phyloP scores from a whole-genome alignment of 2,797 vertebrate species.

The Anguilla anguilla region DNA sequence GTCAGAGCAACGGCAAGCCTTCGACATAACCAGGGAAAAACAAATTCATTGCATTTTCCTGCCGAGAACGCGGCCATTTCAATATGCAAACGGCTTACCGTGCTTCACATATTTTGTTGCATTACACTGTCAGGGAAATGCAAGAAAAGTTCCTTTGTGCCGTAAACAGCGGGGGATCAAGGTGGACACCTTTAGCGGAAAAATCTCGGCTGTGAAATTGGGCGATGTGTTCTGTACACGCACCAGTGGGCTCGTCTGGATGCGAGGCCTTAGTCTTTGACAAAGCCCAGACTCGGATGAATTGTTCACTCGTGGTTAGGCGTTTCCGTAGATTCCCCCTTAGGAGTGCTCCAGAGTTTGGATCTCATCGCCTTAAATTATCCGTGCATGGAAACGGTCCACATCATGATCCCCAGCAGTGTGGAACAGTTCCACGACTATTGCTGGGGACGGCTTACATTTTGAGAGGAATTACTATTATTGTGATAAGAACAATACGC shows the following conservation, averaged over 20 bases:
- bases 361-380: neutral
- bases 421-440: neutral
- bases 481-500: neutral
- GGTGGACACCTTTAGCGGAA: neutral
- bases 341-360: neutral
- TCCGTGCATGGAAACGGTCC: neutral
- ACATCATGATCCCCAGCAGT: neutral
- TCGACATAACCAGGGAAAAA: neutral
- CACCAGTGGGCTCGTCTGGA: neutral
- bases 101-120: constrained; percentile 11
- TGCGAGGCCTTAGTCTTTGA: neutral
- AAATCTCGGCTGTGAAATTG: neutral
- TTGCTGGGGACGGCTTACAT: neutral
- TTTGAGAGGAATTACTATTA: neutral
- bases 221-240: neutral
- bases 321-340: neutral
- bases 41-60: neutral
- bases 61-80: neutral
- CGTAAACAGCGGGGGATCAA: neutral
- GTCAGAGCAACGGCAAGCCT: neutral
- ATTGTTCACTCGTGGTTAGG: neutral
- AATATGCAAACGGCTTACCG: neutral
- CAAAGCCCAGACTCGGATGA: too few species aligned
- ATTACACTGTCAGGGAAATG: neutral
- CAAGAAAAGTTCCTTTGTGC: neutral